phyloP scores from a whole-genome alignment of 1,140 invertebrate species.

The Drosophila sucinea region DNA sequence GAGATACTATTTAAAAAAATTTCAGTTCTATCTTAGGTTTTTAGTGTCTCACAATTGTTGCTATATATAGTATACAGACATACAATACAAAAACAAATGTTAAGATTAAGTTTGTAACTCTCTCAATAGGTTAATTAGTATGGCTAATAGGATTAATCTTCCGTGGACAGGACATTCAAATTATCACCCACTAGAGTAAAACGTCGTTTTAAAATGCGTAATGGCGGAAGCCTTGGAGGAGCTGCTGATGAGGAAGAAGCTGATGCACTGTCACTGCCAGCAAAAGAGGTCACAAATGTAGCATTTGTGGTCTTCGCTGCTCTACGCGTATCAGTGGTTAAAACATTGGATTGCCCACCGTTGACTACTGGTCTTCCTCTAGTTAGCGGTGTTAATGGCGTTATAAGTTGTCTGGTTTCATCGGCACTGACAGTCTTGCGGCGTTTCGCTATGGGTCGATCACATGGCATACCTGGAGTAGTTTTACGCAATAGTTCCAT shows the following conservation, averaged over 20 bases:
- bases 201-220: not conserved
- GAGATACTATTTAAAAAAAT: not conserved
- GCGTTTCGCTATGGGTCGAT: not conserved
- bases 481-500: slow-evolving; percentile 33
- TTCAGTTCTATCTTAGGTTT: slow-evolving; percentile 5
- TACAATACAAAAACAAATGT: not conserved
- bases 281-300: not conserved
- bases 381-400: not conserved
- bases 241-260: not conserved
- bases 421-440: slow-evolving; percentile 15
- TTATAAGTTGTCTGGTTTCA: not conserved
- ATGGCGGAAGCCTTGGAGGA: not conserved
- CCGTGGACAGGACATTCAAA: not conserved
- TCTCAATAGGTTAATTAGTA: not conserved
- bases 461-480: not conserved
- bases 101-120: not conserved
- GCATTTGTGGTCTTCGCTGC: not conserved
- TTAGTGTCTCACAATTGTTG: not conserved
- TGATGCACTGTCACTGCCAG: not conserved
- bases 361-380: no score
- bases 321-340: no score
- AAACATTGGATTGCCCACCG: no score
- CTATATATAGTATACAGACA: not conserved
- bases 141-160: not conserved
- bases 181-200: not conserved